Evolutionary conservation across 2,888 invertebrate genomes (phyloP).

Genomic region (Agrypnus murinus): DNA sequence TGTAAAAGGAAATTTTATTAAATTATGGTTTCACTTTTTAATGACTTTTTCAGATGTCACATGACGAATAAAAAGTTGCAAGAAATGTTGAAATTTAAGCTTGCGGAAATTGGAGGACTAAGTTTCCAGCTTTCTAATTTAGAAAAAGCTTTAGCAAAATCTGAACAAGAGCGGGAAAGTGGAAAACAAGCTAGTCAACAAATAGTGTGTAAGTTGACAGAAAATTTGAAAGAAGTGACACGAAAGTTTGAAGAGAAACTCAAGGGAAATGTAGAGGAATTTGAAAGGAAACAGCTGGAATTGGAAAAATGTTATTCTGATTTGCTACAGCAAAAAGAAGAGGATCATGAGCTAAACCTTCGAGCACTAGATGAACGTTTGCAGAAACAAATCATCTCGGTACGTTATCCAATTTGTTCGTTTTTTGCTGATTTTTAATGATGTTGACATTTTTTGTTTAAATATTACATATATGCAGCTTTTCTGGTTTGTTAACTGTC

Average conservation of each 20-base stretch:
- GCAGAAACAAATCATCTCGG: slow-evolving; percentile 47
- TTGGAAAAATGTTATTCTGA: slow-evolving; percentile 42
- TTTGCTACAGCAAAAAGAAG: slow-evolving; percentile 39
- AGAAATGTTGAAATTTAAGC: slow-evolving; percentile 29
- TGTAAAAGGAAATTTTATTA: too few relatives aligned
- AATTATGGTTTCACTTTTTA: too few relatives aligned
- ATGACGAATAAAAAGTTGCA: slow-evolving; percentile 34
- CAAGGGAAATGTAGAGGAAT: slow-evolving; percentile 30
- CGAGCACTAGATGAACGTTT: slow-evolving; percentile 34
- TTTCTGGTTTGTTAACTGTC: too few relatives aligned
- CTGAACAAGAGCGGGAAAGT: slow-evolving; percentile 20
- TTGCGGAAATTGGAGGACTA: slow-evolving; percentile 26
- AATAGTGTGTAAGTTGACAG: slow-evolving; percentile 29
- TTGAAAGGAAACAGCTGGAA: slow-evolving; percentile 41
- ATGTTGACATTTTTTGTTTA: too few relatives aligned
- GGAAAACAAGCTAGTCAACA: slow-evolving; percentile 31
- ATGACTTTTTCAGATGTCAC: slow-evolving; percentile 27
- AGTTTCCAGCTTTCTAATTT: slow-evolving; percentile 14
- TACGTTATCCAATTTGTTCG: slow-evolving; percentile 28
- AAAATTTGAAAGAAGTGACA: slow-evolving; percentile 27
- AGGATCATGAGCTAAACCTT: slow-evolving; percentile 38
- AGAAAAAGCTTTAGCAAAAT: slow-evolving; percentile 32
- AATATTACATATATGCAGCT: too few relatives aligned
- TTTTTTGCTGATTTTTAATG: too few relatives aligned
- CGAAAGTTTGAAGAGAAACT: slow-evolving; percentile 16